Evolutionary conservation across 2,888 invertebrate species (phyloP), one percentile per base, ranked within the genome.

Genomic region (Entomobrya multifasciata): DNA sequence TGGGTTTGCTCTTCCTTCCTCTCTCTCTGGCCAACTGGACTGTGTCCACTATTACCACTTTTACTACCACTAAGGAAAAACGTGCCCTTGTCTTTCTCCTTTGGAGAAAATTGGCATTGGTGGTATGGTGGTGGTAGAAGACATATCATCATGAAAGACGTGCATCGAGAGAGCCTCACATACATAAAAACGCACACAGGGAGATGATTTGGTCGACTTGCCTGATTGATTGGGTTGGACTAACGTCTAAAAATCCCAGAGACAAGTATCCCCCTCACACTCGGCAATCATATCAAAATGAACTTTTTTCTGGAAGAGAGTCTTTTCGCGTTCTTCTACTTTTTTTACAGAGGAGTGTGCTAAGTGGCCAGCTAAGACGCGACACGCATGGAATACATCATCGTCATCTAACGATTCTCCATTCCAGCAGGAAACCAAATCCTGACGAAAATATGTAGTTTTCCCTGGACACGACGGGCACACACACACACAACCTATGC

Each of bases 351-450:
- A 41, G 65, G 77, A 41, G 86, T 80, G 86, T 79, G 79, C 79
- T 86, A 86, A 86, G 86, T 86, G 86, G 86, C 79, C 86, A 86
- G 86, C 79, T 86, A 86, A 80, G 74, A 86, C 62, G 74, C 86
- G 86, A 86, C 86, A 86, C 86, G 86, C 72, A 52, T 74, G 52
- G 86, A 79, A 86, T 86, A 80, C 79, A 86, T 80, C 86, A 86
- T 36, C 36, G 36, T 36, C 74, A 70, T 77, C 77, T 25, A 44
- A 36, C 25, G 20, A 36, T 74, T 27, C 25, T 27, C 22, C 41
- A 22, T 17, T 57, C 25, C 17, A 20, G 57, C 20, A 57, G 17
- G 13, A 20, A 57, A 57, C 3, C 3, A 15, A 17, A 15, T 52
- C 52, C 52, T 36, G 36, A 36, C 4, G 36, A 36, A 36, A 36